Evolutionary conservation across 2,113 vertebrate species (phyloP), one percentile per base, ranked within the genome.

Genomic region (Stigmatopora argus): DNA sequence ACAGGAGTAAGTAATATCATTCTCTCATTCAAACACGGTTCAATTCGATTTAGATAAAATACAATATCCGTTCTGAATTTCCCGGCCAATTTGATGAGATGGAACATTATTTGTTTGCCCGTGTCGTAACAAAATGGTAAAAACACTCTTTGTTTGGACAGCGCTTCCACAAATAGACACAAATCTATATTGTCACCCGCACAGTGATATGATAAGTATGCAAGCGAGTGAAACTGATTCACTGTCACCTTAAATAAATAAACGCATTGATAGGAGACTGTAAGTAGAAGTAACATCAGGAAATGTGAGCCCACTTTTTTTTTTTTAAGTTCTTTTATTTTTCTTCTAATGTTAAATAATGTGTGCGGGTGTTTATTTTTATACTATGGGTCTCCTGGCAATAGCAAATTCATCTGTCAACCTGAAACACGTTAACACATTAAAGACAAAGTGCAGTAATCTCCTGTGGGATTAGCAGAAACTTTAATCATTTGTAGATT

Each of bases 401-500:
- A 64, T 72, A 79, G 64, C 67, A 51, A 61, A 68, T 71, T 52
- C 52, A 46, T 67, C 51, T 80, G 70, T 75, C 74, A 71, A 55
- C 44, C 55, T 70, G 76, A 83, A 82, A 87, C 66, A 78, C 73
- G 81, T 80, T 76, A 75, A 72, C 58, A 66, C 79, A 82, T 77
- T 85, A 77, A 83, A 84, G 81, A 84, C 78, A 82, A 78, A 83
- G 72, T 78, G 77, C 67, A 61, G 69, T 83, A 81, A 81, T 84
- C 81, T 83, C 88, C 78, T 83, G 38, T 35, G 84, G 81, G 81
- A 63, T 62, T 77, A 71, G 65, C 62, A 66, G 65, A 75, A 67
- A 55, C 71, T 77, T 89, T 85, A 85, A 89, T 89, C 87, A 85
- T 86, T 88, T 79, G 86, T 86, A 83, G 82, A 85, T 88, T 87